These are phyloP conservation scores for Spatulosminthurus flaviceps DNA, from an alignment of 2,888 invertebrate species.

Conservation along the genomic window DNA sequence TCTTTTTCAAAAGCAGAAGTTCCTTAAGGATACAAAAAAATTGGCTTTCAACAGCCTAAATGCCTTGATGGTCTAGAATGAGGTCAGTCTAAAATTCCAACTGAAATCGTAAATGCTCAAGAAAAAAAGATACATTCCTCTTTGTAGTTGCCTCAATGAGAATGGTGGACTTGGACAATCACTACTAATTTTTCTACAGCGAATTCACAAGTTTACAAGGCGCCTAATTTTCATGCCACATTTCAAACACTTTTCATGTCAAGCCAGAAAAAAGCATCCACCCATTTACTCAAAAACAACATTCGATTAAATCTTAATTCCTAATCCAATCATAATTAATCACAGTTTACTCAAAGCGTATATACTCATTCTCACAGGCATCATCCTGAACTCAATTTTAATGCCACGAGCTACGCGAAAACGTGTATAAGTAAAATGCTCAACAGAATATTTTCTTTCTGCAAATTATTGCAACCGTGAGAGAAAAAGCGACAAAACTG, in stretches of 20 bases:
- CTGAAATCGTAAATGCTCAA: neutral
- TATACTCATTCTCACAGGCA: conserved; percentile 9
- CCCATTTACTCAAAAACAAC: conserved; percentile 34
- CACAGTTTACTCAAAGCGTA: conserved; percentile 24
- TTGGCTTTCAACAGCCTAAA: conserved; percentile 8
- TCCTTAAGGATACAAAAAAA: neutral
- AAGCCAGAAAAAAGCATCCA: conserved; percentile 19
- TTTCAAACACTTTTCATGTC: conserved; percentile 36
- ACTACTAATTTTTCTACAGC: conserved; percentile 24
- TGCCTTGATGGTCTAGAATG: neutral
- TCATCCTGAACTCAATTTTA: conserved; percentile 37
- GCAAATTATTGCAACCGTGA: no score
- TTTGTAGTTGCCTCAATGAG: neutral
- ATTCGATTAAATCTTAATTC: conserved; percentile 43
- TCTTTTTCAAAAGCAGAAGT: no score
- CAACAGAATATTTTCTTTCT: no score
- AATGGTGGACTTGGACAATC: neutral
- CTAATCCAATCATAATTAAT: conserved; percentile 42
- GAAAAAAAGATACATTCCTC: neutral
- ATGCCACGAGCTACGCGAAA: conserved; percentile 20
- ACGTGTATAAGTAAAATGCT: neutral
- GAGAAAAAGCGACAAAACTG: no score
- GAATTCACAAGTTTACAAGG: conserved; percentile 22
- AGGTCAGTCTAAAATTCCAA: conserved; percentile 12
- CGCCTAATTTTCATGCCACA: conserved; percentile 13